phyloP scores from a whole-genome alignment of 1,140 invertebrate species.

The Cydia amplana region DNA sequence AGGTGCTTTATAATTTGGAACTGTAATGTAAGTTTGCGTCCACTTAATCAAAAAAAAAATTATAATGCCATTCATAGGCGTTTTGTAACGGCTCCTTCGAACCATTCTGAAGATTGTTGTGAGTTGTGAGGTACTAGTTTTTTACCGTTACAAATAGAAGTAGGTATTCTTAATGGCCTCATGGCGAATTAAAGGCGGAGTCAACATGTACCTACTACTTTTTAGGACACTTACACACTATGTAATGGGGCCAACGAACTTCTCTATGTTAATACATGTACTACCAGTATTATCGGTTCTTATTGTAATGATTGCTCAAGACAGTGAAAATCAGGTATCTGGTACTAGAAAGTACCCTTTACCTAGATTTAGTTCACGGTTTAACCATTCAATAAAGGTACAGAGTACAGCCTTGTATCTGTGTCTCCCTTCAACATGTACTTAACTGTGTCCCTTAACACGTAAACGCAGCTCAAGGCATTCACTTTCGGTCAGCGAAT shows the following conservation, averaged over 20 bases:
- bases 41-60: too few relatives aligned
- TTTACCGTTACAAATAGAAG: not conserved
- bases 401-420: not conserved
- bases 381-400: not conserved
- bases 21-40: too few relatives aligned
- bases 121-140: not conserved
- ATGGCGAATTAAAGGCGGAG: not conserved
- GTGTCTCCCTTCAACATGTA: not conserved
- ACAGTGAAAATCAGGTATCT: not conserved
- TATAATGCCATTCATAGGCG: constrained; percentile 63
- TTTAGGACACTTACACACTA: not conserved
- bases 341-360: not conserved
- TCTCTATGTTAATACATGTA: not conserved
- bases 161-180: not conserved
- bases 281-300: too few relatives aligned
- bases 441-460: not conserved
- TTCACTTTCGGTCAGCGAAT: not conserved
- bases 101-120: not conserved
- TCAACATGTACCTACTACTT: not conserved
- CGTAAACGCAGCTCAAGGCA: not conserved
- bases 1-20: too few relatives aligned
- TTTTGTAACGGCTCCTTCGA: not conserved
- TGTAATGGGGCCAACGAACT: not conserved
- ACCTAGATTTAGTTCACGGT: not conserved
- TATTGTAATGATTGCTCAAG: too few relatives aligned